A percentile compares a stretch with the other conserved stretches of the same genome.
phyloP scores from a whole-genome alignment of 1,140 invertebrate species.

The Apis florea region DNA sequence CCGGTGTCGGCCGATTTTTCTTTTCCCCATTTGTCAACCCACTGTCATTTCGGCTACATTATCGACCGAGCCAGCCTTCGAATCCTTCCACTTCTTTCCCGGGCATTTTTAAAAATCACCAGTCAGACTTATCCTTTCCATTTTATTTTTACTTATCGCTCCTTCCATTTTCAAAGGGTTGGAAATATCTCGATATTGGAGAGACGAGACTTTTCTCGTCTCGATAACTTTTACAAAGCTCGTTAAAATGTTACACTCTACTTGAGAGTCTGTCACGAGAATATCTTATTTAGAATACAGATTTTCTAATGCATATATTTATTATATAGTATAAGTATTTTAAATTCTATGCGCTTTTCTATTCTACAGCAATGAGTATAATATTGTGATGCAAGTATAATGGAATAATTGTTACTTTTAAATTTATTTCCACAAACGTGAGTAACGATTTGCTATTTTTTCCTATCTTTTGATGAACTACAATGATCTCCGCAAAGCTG shows the following conservation, averaged over 20 bases:
- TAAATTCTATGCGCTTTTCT: no score
- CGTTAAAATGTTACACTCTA: no score
- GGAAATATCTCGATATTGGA: neutral
- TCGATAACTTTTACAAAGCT: no score
- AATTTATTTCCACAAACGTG: neutral
- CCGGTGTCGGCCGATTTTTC: conserved; percentile 18
- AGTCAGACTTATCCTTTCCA: neutral
- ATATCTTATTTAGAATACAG: no score
- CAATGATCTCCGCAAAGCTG: conserved; percentile 16
- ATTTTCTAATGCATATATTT: no score
- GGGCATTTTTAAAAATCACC: conserved; percentile 7
- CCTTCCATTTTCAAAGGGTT: neutral
- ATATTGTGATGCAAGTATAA: no score
- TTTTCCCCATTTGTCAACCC: conserved; percentile 60
- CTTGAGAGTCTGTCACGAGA: no score
- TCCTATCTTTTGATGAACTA: conserved; percentile 27
- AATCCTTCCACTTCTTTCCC: conserved; percentile 11
- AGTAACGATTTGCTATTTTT: neutral
- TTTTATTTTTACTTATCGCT: neutral
- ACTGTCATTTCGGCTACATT: conserved; percentile 64
- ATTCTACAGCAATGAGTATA: no score
- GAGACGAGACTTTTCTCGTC: no score
- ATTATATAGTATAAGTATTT: no score
- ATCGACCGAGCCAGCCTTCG: conserved; percentile 44
- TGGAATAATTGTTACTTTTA: neutral